Evolutionary conservation across 2,888 invertebrate genomes (phyloP).

Genomic region (Epinotia bilunana): DNA sequence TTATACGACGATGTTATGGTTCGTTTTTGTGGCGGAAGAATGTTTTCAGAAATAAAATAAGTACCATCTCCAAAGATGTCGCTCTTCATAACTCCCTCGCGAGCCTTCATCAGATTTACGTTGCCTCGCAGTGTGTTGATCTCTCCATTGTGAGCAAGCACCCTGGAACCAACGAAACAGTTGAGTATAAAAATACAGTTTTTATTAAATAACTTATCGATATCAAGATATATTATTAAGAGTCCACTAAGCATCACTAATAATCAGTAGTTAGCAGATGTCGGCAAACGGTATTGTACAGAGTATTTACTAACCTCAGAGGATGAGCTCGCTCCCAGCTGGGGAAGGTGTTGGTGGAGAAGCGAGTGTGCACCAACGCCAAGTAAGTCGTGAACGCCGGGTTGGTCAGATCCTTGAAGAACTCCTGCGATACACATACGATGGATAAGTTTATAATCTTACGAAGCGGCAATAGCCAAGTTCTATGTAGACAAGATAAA

Average conservation of each 20-base stretch:
- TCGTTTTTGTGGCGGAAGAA: no score
- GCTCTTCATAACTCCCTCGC: conserved; percentile 98
- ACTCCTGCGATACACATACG: conserved; percentile 83
- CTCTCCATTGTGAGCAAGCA: conserved; percentile 99
- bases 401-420: conserved; percentile 88
- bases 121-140: conserved; percentile 99
- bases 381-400: conserved; percentile 96
- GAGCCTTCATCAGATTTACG: conserved; percentile 98
- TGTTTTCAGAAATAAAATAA: conserved; percentile 33
- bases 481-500: not conserved
- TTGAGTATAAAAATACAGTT: not conserved
- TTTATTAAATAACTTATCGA: no score
- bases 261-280: no score
- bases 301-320: conserved; percentile 86
- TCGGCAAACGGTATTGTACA: no score
- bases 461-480: not conserved
- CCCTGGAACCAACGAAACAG: conserved; percentile 77
- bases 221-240: no score
- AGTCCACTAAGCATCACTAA: no score
- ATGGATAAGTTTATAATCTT: not conserved
- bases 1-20: no score
- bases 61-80: conserved; percentile 89
- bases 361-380: conserved; percentile 98
- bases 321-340: conserved; percentile 99
- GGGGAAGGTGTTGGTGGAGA: conserved; percentile 99